Evolutionary conservation across 2,888 invertebrate species (phyloP), one percentile per base, ranked within the genome.

Genomic region (Quadriops clusia): DNA sequence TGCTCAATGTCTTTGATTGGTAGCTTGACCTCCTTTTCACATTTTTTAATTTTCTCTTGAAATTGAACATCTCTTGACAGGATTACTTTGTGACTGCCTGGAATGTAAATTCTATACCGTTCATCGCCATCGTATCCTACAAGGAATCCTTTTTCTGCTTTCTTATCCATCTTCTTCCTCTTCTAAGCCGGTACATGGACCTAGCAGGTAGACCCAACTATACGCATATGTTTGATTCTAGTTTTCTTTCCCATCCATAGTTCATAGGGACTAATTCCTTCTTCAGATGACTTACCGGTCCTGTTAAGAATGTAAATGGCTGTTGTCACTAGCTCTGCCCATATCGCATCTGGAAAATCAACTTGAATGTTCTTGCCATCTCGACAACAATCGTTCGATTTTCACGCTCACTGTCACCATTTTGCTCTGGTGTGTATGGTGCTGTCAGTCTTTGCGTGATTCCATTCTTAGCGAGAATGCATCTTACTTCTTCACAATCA

Each of bases 111-210:
- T 18, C 42, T 30, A 32, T 43, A 46, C 0, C 40, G 35, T 22
- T 43, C 40, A 15, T 44, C 38, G 12, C 39, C 39, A 36, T 45
- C 42, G 27, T 48, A 45, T 9, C 46, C 44, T 7, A 44, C 41
- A 6, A 49, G 32, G 30, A 40, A 32, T 7, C 45, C 40, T n/a
- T 18, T 11, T 27, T 27, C 27, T 13, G 45, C 46, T 24, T 51
- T 50, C 18, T 35, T 26, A 27, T 47, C 47, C 44, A 46, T 43
- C 32, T 50, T 52, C 23, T 30, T 30, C 27, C 46, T 34, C 22
- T 42, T 42, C 27, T 43, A 39, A 21, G 32, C 39, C 12, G 45
- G 41, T 26, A 46, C 27, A 35, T 50, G 45, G 12, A 37, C 39
- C 33, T 41, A 40, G 21, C 33, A 37, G 25, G 30, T n/a, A 16